A percentile compares a stretch with the other conserved stretches of the same genome.
Conservation (phyloP, 2,113 vertebrate species). For the Hyperopisus bebe region DNA sequence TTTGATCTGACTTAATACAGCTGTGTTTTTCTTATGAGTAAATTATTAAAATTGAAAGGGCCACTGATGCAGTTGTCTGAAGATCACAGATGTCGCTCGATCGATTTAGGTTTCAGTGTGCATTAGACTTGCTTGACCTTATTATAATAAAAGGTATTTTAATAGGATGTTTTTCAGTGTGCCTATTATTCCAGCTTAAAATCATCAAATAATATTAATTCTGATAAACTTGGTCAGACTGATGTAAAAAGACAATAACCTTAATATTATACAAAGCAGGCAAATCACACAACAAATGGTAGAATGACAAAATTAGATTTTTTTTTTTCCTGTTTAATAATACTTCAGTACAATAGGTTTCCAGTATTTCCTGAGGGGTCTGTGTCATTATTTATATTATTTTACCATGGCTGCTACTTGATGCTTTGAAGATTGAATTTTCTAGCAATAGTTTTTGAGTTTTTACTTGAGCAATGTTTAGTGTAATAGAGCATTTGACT, state of each 20-base stretch:
- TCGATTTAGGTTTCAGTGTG: background rate
- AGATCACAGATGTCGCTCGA: background rate
- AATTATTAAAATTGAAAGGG: background rate
- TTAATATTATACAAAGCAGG: background rate
- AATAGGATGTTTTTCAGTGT: constrained; percentile 35
- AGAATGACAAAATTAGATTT: background rate
- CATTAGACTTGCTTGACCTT: constrained; percentile 30
- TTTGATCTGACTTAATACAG: background rate
- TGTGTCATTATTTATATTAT: constrained; percentile 48
- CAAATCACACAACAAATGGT: background rate
- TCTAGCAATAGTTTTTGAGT: constrained; percentile 37
- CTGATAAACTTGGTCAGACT: background rate
- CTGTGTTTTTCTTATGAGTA: background rate
- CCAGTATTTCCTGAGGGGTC: constrained; percentile 43
- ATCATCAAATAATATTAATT: background rate
- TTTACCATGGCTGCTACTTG: constrained; percentile 58
- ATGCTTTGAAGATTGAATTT: constrained; percentile 45
- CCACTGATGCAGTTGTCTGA: background rate
- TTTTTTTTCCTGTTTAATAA: constrained; percentile 20
- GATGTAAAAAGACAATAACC: background rate
- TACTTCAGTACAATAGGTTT: constrained; percentile 22
- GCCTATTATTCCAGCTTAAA: constrained; percentile 1
- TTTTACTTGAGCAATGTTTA: constrained; percentile 30
- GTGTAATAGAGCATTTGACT: background rate
- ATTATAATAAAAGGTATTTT: constrained; percentile 48